phyloP scores from a whole-genome alignment of 2,888 invertebrate species.

The Gymnosoma rotundatum region DNA sequence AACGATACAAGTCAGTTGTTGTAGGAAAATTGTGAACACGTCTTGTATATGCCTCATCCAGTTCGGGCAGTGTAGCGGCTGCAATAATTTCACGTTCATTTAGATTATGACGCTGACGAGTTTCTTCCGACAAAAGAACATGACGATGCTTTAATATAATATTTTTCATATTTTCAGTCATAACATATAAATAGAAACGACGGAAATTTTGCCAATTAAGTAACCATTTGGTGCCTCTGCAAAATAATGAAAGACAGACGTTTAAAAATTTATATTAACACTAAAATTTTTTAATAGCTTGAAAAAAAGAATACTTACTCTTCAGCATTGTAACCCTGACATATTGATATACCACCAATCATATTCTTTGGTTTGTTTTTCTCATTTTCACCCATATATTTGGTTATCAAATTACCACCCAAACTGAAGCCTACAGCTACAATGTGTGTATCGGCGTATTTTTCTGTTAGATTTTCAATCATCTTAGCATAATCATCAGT shows the following conservation, averaged over 20 bases:
- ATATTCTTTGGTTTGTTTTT: slow-evolving; percentile 86
- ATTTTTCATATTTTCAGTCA: slow-evolving; percentile 95
- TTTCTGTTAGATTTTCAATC: slow-evolving; percentile 88
- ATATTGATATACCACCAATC: slow-evolving; percentile 94
- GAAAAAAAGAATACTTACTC: slow-evolving; percentile 86
- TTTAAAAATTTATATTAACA: background rate
- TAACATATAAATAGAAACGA: slow-evolving; percentile 94
- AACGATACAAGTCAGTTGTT: slow-evolving; percentile 90
- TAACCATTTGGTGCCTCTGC: slow-evolving; percentile 90
- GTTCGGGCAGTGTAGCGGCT: slow-evolving; percentile 92
- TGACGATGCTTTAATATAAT: slow-evolving; percentile 93
- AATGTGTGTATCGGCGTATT: slow-evolving; percentile 89
- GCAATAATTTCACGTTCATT: slow-evolving; percentile 92
- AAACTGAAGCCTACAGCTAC: slow-evolving; percentile 96
- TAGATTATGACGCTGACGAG: slow-evolving; percentile 86
- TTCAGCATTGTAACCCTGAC: slow-evolving; percentile 96
- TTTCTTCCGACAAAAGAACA: slow-evolving; percentile 88
- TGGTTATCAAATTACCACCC: slow-evolving; percentile 96
- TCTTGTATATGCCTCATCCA: slow-evolving; percentile 95
- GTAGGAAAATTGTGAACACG: slow-evolving; percentile 90
- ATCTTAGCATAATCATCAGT: slow-evolving; percentile 94
- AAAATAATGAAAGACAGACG: slow-evolving; percentile 73
- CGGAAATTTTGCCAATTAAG: slow-evolving; percentile 95
- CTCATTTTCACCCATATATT: slow-evolving; percentile 92
- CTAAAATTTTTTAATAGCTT: background rate